Base-by-base conservation (phyloP, 2,113 vertebrate genomes). In the Tupaia tana region DNA sequence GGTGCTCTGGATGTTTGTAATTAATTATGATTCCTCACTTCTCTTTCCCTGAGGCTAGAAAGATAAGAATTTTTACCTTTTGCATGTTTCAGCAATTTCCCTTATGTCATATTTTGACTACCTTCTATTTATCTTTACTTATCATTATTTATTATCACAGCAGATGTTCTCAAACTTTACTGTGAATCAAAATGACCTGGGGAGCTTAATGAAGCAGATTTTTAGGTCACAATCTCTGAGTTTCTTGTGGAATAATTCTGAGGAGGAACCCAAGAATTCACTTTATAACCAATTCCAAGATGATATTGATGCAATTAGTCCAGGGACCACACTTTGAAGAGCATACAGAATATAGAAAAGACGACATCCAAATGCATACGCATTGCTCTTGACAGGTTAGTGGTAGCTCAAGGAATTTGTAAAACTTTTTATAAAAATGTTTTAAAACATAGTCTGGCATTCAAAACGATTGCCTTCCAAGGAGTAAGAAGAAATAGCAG, bases 391-490 rank as follows among this genome's bases (percentile, higher is more conserved):
- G n/a, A 67, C 90, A 82, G 31, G 79, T 73, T 86, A 93, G 27
- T 74, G 25, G 27, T 64, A 90, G n/a, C 14, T 70, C 64, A 91
- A 82, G 25, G 54, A 74, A 83, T 84, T 61, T 73, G 0, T 34
- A 59, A 81, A 81, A 9, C n/a, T 9, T 31, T 25, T 25, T 54
- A 16, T 75, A 43, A 43, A 43, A 43, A 43, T 43, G 43, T 20
- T 56, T 77, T 52, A 31, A 77, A 83, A 81, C 9, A 78, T 77
- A n/a, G 7, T 0, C 9, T 87, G 9, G 1, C 14, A 90, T 93
- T 95, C 29, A 91, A 94, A 95, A 31, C 18, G 29, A 66, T 66
- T 86, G 54, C 27, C 15, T 96, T 67, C 6, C 6, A 82, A 92
- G 8, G 18, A 58, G 25, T 78, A 90, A 91, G 34, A 85, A 77